Base-by-base conservation (phyloP, 2,797 vertebrate species). In the Halcyon chelicuti region DNA sequence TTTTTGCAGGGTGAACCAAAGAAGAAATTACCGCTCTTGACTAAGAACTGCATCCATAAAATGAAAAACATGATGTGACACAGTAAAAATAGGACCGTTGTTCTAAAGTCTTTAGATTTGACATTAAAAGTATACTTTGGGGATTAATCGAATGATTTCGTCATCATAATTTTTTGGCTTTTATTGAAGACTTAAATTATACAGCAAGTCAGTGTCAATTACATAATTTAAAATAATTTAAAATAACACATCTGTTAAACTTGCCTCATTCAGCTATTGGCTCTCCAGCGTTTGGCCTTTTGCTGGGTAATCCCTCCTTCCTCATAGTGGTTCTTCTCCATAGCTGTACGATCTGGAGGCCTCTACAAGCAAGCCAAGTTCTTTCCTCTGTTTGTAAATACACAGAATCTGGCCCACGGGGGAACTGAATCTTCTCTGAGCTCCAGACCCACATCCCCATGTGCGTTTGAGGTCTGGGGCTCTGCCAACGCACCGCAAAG, bases 401-500 rank as follows among this genome's bases (percentile, higher is more conserved):
- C 29, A 6, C 0, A 33, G 39, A 42, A 21, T 14, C 18, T 60
- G 51, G 42, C 7, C 33, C 51, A 0, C 0, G 1, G 39, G 8
- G 39, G 20, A 52, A 25, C 23, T 19, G 3, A 40, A 10, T 4
- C 67, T 16, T 42, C 63, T 28, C 10, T 67, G 46, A 17, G 5
- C 26, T 3, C 54, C 58, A 47, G 23, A 0, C 20, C 22, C 9
- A 1, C 26, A 2, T 11, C 21, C 9, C 29, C 4, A 0, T 1
- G 9, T 17, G 21, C 2, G 0, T 7, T 15, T 3, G 6, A 76
- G 46, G 11, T 25, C n/a, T 63, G 82, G 17, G 54, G 86, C 23
- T 2, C 13, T 18, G n/a, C 44, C 58, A 28, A 1, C 0, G 1
- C 23, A 25, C 16, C 2, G 0, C 28, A 19, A 31, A 23, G 14